Percentiles rank a stretch among this genome's conserved stretches.
Conservation (phyloP, 2,797 vertebrate species). For the Pogoniulus pusillus region DNA sequence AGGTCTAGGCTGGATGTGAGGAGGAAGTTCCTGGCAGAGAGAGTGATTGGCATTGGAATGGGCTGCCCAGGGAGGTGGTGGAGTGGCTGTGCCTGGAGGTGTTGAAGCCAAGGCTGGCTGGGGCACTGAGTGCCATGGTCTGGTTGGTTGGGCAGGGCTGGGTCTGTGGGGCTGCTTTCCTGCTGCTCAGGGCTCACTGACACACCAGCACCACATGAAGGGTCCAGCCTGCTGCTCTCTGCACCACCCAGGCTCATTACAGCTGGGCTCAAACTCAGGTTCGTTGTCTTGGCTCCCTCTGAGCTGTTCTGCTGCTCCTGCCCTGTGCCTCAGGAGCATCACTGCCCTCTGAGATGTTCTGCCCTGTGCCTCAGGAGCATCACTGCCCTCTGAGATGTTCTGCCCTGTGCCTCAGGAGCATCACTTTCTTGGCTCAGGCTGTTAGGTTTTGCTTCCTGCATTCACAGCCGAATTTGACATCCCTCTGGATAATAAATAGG, state of each 20-base stretch:
- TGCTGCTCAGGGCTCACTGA: neutral
- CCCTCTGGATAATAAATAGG: slow-evolving; percentile 39
- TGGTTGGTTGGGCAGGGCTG: too few relatives aligned
- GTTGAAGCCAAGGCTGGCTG: too few relatives aligned
- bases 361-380: too few relatives aligned
- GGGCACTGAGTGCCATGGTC: too few relatives aligned
- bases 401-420: neutral
- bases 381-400: neutral
- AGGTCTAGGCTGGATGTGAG: too few relatives aligned
- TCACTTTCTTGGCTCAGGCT: neutral
- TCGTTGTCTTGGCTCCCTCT: neutral
- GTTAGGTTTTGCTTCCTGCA: slow-evolving; percentile 13
- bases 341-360: too few relatives aligned
- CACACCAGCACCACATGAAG: accelerated
- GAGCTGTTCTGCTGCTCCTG: neutral
- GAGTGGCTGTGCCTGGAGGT: too few relatives aligned
- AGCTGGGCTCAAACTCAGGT: neutral
- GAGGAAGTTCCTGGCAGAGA: too few relatives aligned
- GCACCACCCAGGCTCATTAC: neutral
- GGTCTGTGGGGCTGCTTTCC: neutral
- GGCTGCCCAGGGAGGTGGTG: too few relatives aligned
- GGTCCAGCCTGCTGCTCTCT: neutral
- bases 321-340: too few relatives aligned
- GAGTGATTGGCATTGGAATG: too few relatives aligned
- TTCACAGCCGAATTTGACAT: slow-evolving; percentile 50